Conservation (phyloP, 2,888 invertebrate genomes). For the Aporophyla lueneburgensis region DNA sequence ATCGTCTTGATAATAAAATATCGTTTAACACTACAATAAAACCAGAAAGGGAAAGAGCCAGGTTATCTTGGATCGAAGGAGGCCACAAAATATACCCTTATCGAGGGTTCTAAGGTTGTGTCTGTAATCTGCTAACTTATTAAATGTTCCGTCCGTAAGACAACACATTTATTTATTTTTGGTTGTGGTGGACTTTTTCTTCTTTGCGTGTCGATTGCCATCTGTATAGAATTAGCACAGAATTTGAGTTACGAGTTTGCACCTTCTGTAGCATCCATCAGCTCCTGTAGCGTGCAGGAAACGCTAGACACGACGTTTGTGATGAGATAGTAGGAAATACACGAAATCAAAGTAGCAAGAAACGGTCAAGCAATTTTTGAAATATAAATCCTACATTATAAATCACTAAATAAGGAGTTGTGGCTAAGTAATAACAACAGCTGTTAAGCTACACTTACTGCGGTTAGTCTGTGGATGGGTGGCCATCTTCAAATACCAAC, state of each 20-base stretch:
- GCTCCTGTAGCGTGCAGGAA: too few relatives aligned
- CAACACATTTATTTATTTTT: conserved; percentile 51
- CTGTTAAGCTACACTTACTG: too few relatives aligned
- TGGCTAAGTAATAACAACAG: too few relatives aligned
- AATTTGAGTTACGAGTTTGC: too few relatives aligned
- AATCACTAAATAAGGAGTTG: too few relatives aligned
- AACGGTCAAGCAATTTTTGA: background rate
- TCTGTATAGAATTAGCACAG: too few relatives aligned
- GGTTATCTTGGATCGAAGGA: conserved; percentile 78
- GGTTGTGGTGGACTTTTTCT: too few relatives aligned
- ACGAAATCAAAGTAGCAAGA: background rate
- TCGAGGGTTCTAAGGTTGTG: conserved; percentile 63
- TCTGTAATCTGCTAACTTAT: conserved; percentile 63
- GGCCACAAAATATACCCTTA: conserved; percentile 74
- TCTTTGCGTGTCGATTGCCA: too few relatives aligned
- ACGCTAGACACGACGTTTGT: background rate
- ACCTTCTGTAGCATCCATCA: too few relatives aligned
- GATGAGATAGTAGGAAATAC: background rate
- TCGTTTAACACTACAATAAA: conserved; percentile 85
- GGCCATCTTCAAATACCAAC: too few relatives aligned
- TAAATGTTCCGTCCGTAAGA: conserved; percentile 53
- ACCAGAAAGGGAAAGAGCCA: conserved; percentile 69
- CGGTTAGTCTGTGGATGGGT: too few relatives aligned
- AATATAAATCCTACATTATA: too few relatives aligned
- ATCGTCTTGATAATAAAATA: conserved; percentile 86